These are phyloP conservation scores for Actinia equina DNA, from an alignment of 64 coral and sea anemone species.

Conservation along the genomic window DNA sequence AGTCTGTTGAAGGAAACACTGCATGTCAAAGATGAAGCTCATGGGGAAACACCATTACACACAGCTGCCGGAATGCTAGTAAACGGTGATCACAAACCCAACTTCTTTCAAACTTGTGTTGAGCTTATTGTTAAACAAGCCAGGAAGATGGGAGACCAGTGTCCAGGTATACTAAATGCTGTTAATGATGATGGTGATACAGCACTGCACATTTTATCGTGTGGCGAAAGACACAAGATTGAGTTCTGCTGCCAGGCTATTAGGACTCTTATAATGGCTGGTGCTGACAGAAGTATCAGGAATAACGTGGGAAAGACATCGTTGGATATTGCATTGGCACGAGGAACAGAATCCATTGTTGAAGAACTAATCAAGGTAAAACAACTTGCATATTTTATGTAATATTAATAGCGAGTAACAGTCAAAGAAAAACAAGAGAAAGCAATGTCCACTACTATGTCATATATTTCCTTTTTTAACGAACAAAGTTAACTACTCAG, in stretches of 20 bases:
- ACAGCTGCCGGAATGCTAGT: slow-evolving; percentile 90
- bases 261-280: slow-evolving; percentile 70
- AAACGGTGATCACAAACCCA: slow-evolving; percentile 91
- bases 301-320: slow-evolving; percentile 95
- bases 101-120: slow-evolving; percentile 82
- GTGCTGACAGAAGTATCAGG: slow-evolving; percentile 92
- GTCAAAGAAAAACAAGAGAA: no score
- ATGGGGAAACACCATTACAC: slow-evolving; percentile 89
- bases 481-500: no score
- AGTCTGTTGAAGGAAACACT: slow-evolving; percentile 71
- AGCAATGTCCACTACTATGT: no score
- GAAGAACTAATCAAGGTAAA: slow-evolving; percentile 94
- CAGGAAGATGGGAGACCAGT: slow-evolving; percentile 69
- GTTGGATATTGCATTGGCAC: slow-evolving; percentile 83
- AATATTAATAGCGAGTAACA: neutral
- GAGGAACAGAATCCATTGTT: slow-evolving; percentile 82
- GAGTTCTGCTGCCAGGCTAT: slow-evolving; percentile 78
- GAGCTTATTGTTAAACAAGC: slow-evolving; percentile 87
- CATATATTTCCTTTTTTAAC: no score
- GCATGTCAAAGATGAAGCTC: slow-evolving; percentile 85
- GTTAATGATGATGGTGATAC: slow-evolving; percentile 93
- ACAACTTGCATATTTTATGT: neutral
- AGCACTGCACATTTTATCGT: slow-evolving; percentile 81
- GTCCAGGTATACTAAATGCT: slow-evolving; percentile 73
- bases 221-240: slow-evolving; percentile 88